Evolutionary conservation across 35 echinoderm and acorn worm species (phyloP).

Genomic region (Lytechinus pictus): DNA sequence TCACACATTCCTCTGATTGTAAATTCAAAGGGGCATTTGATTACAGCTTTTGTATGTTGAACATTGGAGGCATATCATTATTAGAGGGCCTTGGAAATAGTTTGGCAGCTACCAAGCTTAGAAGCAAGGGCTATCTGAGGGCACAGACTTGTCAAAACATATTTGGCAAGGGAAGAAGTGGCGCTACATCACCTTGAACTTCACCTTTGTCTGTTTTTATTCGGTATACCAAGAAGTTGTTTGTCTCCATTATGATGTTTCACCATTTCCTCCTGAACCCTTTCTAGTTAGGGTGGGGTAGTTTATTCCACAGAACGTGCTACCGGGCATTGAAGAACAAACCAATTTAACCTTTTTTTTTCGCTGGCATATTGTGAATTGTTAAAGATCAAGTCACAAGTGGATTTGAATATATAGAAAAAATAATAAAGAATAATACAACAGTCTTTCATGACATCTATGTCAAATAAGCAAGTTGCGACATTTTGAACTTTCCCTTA

Average conservation of each 20-base stretch:
- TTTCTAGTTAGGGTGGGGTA: background rate
- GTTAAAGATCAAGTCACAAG: background rate
- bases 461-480: too few relatives aligned
- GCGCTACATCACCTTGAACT: slow-evolving; percentile 9
- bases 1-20: slow-evolving; percentile 2
- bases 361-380: background rate
- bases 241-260: background rate
- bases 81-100: background rate
- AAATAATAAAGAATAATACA: too few relatives aligned
- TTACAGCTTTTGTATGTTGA: slow-evolving; percentile 8
- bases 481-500: too few relatives aligned
- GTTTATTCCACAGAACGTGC: background rate
- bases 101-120: background rate
- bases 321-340: background rate
- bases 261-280: background rate
- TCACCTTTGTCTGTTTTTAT: slow-evolving; percentile 19
- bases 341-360: background rate
- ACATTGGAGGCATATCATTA: background rate
- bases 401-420: too few relatives aligned
- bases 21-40: slow-evolving; percentile 12
- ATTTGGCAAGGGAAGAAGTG: slow-evolving; percentile 1
- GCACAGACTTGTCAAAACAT: slow-evolving; percentile 11
- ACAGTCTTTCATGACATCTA: too few relatives aligned
- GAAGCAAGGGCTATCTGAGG: background rate
- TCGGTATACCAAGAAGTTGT: background rate